Base-by-base conservation (phyloP, 2,797 vertebrate species). In the Rallus crepitans region DNA sequence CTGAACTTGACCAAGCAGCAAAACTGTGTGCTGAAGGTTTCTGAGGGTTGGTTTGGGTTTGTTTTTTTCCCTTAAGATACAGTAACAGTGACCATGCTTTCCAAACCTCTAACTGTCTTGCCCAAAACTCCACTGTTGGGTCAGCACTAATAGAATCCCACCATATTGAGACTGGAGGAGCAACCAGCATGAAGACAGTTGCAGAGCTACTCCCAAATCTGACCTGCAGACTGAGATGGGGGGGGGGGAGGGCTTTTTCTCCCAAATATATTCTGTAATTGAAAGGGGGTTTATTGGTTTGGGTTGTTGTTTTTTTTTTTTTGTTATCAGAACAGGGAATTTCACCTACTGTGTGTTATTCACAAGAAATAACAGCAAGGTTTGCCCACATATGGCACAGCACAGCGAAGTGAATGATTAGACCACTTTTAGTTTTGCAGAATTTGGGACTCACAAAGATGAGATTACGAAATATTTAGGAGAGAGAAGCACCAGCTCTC, bases 41-140 rank as follows among this genome's bases (percentile, higher is more conserved):
- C 0, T 6, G 1, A 4, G 15, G 16, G 2, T 0, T 28, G 50
- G 13, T 27, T 25, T 50, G 48, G 24, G 24, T 45, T 45, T 25
- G 48, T 18, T 28, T 53, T 52, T 52, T 18, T 8, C 40, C 37
- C 2, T 0, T 48, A 47, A 82, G 23, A 35, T 47, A 56, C 30
- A 39, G 28, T 28, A 64, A 2, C 3, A 84, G 19, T 30, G 61
- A 52, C 13, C 10, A 63, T 17, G 30, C 13, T 47, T 83, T 42
- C 30, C 9, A 30, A 83, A 63, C 11, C 27, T 81, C 9, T 35
- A 83, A 17, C 30, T 64, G 8, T 57, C 37, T 71, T 76, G 19
- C 23, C 33, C 25, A 37, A 68, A 78, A n/a, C 9, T 5, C 14
- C 12, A 10, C 9, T 35, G 5, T 1, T 40, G 37, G 3, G 13